Conservation (phyloP, 2,888 invertebrate species). For the Aradus depressus region DNA sequence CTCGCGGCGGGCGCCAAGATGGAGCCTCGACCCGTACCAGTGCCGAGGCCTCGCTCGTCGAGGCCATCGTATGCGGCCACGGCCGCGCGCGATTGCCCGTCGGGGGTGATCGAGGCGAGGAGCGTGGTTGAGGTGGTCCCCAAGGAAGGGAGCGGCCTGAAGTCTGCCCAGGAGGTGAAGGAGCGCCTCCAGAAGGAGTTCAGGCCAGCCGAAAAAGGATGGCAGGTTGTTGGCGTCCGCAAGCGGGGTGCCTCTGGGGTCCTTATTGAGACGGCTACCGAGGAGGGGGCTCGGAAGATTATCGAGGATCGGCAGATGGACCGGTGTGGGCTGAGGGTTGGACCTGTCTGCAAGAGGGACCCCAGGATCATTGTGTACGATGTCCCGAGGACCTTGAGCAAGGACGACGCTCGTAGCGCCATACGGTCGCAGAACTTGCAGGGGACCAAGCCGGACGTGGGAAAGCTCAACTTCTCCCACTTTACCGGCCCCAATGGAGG, state of each 20-base stretch:
- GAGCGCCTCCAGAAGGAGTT: background rate
- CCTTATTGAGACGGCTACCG: background rate
- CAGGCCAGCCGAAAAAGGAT: background rate
- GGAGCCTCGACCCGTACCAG: too few species aligned
- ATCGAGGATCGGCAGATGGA: background rate
- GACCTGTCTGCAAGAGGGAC: background rate
- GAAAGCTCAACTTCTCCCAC: background rate
- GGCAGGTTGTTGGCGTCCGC: background rate
- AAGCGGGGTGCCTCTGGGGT: background rate
- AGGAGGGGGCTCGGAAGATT: background rate
- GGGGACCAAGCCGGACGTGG: background rate
- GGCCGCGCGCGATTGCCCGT: background rate
- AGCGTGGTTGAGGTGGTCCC: background rate
- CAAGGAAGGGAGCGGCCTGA: background rate
- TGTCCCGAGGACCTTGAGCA: background rate
- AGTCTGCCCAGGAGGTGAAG: background rate
- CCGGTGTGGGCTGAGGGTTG: background rate
- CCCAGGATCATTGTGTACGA: slow-evolving; percentile 1
- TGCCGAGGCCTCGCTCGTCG: too few species aligned
- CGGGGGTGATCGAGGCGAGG: background rate
- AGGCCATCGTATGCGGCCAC: too few species aligned
- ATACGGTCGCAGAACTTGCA: background rate
- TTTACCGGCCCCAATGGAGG: too few species aligned
- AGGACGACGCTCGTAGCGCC: background rate
- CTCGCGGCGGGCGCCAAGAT: too few species aligned